Evolutionary conservation across 2,888 invertebrate species (phyloP).

Genomic region (Chloroclysta siterata): DNA sequence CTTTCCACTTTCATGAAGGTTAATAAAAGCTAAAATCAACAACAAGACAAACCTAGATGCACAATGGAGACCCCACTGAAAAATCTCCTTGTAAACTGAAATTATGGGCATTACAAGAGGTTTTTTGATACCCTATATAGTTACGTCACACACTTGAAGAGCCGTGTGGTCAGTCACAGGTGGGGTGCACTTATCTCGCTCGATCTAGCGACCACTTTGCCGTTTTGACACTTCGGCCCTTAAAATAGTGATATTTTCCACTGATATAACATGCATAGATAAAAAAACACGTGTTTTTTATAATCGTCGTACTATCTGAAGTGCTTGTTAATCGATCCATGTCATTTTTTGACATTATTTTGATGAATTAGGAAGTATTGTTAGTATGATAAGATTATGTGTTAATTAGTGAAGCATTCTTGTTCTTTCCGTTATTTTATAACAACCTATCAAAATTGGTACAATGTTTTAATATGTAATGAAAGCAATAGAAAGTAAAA

Average conservation of each 20-base stretch:
- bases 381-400: slow-evolving; percentile 34
- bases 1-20: too few relatives aligned
- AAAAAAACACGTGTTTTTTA: slow-evolving; percentile 72
- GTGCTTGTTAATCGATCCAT: slow-evolving; percentile 50
- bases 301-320: slow-evolving; percentile 64
- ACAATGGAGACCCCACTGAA: too few relatives aligned
- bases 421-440: too few relatives aligned
- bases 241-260: slow-evolving; percentile 59
- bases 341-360: slow-evolving; percentile 47
- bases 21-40: too few relatives aligned
- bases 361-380: slow-evolving; percentile 49
- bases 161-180: slow-evolving; percentile 54
- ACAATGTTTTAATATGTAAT: too few relatives aligned
- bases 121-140: not conserved
- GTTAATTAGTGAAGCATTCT: slow-evolving; percentile 19
- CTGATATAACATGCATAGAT: slow-evolving; percentile 59
- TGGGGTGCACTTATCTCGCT: slow-evolving; percentile 66
- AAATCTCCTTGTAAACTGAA: too few relatives aligned
- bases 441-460: too few relatives aligned
- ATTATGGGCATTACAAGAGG: too few relatives aligned
- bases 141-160: slow-evolving; percentile 33
- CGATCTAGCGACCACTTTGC: slow-evolving; percentile 74
- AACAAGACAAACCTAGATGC: too few relatives aligned
- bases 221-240: slow-evolving; percentile 72
- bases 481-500: too few relatives aligned